Evolutionary conservation across 1,140 invertebrate species (phyloP), one percentile per base, ranked within the genome.

Genomic region (Trachymyrmex septentrionalis): DNA sequence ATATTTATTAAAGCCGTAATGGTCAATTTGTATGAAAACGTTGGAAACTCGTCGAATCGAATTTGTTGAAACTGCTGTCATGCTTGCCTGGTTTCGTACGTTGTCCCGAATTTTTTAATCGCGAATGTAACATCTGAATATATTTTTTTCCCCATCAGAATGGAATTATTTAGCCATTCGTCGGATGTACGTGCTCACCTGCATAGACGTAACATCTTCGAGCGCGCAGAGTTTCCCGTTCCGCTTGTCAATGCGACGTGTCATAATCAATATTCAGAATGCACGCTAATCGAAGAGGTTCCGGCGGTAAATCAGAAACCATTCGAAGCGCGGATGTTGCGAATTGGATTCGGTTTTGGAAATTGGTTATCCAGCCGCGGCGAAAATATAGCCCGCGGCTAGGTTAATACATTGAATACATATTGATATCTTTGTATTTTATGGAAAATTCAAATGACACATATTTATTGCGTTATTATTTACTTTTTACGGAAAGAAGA

Each of bases 231-330:
- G 61, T 89, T 86, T 86, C 80, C 55, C 81, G 48, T 53, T 55
- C 67, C 50, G 48, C 24, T 72, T 77, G 88, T 88, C 88, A 59
- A 64, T 55, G 48, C 63, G 66, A 30, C 59, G 61, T 69, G 80
- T 86, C 82, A 59, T 44, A 30, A 90, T 90, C 89, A 53, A 90
- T 91, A 91, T 88, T 91, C 89, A 73, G 63, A 61, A 86, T 50
- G 69, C 80, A 75, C 38, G 66, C 84, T 77, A 86, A 80, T 87
- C 80, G 67, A 71, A 72, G 86, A 67, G 53, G 57, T 67, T 85
- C 57, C 72, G 69, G 34, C 38, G 63, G 89, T 90, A 90, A 91
- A 90, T 91, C 88, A 90, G 77, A 78, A 86, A 67, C 85, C 69
- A 75, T 63, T 78, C 61, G 71, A 63, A 61, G 44, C 27, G 81